Percentiles rank a stretch among this genome's conserved stretches.
phyloP scores from a whole-genome alignment of 2,888 invertebrate genomes.

The Amaurobius ferox region DNA sequence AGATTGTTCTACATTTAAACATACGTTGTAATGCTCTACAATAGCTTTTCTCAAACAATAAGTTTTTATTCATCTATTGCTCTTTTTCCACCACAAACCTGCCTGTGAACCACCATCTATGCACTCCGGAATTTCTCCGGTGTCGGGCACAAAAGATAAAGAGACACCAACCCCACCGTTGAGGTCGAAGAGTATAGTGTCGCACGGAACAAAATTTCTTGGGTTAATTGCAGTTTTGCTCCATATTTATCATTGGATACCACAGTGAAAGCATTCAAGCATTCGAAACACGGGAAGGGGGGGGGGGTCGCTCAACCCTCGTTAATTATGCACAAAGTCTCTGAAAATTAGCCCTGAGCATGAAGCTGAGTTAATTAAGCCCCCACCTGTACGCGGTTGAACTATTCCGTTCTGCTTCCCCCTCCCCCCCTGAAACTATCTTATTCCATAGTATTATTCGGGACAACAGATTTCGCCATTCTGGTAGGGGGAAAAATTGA shows the following conservation, averaged over 20 bases:
- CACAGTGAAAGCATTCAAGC: constrained; percentile 66
- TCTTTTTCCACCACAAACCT: too few species aligned
- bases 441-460: constrained; percentile 62
- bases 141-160: too few species aligned
- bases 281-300: constrained; percentile 33
- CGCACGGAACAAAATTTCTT: constrained; percentile 24
- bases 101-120: too few species aligned
- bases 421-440: constrained; percentile 35
- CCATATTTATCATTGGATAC: constrained; percentile 70
- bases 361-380: constrained; percentile 73
- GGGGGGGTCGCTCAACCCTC: constrained; percentile 22
- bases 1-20: too few species aligned
- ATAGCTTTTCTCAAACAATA: too few species aligned
- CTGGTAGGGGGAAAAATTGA: constrained; percentile 66
- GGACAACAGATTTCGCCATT: constrained; percentile 64
- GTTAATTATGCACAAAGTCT: constrained; percentile 72
- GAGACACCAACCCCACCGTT: constrained; percentile 1
- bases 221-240: constrained; percentile 70
- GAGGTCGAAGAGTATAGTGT: constrained; percentile 30
- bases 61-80: too few species aligned
- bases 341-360: constrained; percentile 72
- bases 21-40: too few species aligned
- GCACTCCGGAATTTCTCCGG: too few species aligned
- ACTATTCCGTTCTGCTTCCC: neutral
- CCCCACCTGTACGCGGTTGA: constrained; percentile 44